phyloP scores from a whole-genome alignment of 2,888 invertebrate species.

The Odiellus spinosus region DNA sequence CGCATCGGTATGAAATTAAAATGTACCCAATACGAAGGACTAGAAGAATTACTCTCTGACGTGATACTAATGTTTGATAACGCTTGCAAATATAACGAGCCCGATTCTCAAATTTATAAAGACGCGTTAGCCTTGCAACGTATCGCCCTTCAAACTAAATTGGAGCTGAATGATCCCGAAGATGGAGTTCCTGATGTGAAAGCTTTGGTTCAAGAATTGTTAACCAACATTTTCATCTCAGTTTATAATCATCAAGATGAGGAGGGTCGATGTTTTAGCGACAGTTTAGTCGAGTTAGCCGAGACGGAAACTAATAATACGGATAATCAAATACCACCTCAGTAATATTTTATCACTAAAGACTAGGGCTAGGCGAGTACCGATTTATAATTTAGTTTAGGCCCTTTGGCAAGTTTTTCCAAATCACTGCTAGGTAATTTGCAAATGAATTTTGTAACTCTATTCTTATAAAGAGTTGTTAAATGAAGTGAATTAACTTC shows the following conservation, averaged over 20 bases:
- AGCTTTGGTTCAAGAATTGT: constrained; percentile 73
- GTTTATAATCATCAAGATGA: constrained; percentile 93
- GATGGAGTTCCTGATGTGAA: constrained; percentile 78
- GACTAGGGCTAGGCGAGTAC: too few species aligned
- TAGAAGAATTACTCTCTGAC: constrained; percentile 77
- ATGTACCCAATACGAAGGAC: constrained; percentile 51
- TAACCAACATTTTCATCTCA: constrained; percentile 76
- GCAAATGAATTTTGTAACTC: too few species aligned
- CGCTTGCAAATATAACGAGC: constrained; percentile 93
- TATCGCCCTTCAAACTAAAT: constrained; percentile 73
- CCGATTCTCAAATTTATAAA: constrained; percentile 92
- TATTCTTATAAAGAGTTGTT: too few species aligned
- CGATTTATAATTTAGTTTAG: too few species aligned
- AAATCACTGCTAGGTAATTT: too few species aligned
- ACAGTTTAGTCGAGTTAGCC: constrained; percentile 83
- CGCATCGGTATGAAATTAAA: constrained; percentile 74
- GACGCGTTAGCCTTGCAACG: constrained; percentile 85
- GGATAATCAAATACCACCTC: too few species aligned
- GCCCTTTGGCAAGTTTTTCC: too few species aligned
- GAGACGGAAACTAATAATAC: constrained; percentile 43
- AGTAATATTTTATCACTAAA: too few species aligned
- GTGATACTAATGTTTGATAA: constrained; percentile 88
- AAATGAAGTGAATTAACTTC: too few species aligned
- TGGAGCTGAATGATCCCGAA: constrained; percentile 58
- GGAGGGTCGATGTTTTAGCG: constrained; percentile 88